Base-by-base conservation (phyloP, 2,797 vertebrate genomes). In the Brachyrhaphis roseni region DNA sequence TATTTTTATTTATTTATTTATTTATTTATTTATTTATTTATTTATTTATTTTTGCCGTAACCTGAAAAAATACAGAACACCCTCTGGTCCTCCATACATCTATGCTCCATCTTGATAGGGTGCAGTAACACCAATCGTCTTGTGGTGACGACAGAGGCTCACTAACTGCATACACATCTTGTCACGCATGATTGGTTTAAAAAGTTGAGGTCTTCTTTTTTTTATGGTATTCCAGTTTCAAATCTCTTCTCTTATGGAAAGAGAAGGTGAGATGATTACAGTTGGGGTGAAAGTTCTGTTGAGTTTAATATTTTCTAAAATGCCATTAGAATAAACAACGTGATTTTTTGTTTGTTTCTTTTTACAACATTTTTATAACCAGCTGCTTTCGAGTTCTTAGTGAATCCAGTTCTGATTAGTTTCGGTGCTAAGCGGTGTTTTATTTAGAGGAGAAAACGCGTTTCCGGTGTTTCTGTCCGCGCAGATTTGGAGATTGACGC, bases 401-500 rank as follows among this genome's bases (percentile, higher is more conserved):
- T 55, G 51, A 3, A 55, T 26, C 10, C 51, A 1, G 23, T 3
- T 55, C 23, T 55, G 51, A 11, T 26, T 55, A 11, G 51, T 11
- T 70, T 43, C 7, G 6, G 39, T 36, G 8, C 47, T 46, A 1
- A 10, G 2, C 0, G 0, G 5, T 1, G n/a, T 57, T 84, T 84
- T 84, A 76, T 83, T 80, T 75, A 49, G 53, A 66, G 68, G 5
- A 26, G 43, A 74, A 41, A 28, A 15, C n/a, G 16, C 6, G 73
- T 57, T 92, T 91, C 91, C 91, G 87, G 88, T 84, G 41, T 45
- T 28, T 41, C 41, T 26, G 26, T 68, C 10, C 36, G 39, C 66
- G 39, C 66, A 0, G n/a, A 45, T 0, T 34, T 8, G 26, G n/a
- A 34, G 66, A 55, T 34, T 84, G 81, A 88, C 88, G 26, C 0